A percentile compares a stretch with the other conserved stretches of the same genome.
Evolutionary conservation across 2,797 vertebrate species (phyloP).

Genomic region (Natrix natrix): DNA sequence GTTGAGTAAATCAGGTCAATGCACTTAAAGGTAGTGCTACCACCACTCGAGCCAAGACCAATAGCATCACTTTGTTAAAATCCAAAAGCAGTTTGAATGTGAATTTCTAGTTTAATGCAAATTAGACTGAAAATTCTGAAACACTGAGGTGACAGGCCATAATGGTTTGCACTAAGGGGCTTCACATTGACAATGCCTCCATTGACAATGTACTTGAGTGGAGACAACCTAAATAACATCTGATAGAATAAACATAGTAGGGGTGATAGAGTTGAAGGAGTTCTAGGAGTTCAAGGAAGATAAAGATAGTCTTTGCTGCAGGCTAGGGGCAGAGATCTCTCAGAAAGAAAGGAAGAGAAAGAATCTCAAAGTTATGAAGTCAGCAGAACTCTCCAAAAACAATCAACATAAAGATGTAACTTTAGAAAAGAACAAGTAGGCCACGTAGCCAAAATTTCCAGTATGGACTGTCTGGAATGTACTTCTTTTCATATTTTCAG

Average conservation of each 20-base stretch:
- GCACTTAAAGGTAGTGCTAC: constrained; percentile 40
- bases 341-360: background rate
- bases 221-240: background rate
- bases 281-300: background rate
- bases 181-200: background rate
- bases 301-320: background rate
- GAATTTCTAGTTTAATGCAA: background rate
- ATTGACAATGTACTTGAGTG: background rate
- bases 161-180: background rate
- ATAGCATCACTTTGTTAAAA: constrained; percentile 27
- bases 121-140: background rate
- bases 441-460: background rate
- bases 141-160: background rate
- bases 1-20: constrained; percentile 45
- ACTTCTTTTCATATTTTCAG: background rate
- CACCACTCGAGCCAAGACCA: constrained; percentile 3
- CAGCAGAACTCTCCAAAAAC: background rate
- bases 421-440: background rate
- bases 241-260: background rate
- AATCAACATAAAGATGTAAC: background rate
- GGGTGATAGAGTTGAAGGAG: background rate
- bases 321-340: background rate
- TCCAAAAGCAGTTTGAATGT: background rate
- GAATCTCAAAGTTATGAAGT: background rate
- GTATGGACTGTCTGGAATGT: background rate